These are phyloP conservation scores for Aleiodes sp. DNA, from an alignment of 1,140 invertebrate genomes.

Conservation along the genomic window DNA sequence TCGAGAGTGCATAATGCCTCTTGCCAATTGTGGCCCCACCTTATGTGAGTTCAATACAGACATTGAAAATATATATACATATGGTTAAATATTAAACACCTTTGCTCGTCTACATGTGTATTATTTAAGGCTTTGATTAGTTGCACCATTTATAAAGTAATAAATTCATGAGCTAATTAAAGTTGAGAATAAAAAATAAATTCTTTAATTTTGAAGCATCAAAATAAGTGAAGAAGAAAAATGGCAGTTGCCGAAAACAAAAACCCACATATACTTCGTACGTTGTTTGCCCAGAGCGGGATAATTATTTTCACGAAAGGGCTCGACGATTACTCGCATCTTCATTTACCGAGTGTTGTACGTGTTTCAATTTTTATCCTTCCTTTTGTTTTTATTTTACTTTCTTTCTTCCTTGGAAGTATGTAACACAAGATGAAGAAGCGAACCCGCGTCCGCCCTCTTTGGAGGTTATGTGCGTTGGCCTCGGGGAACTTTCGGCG, in stretches of 20 bases:
- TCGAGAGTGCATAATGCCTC: not conserved
- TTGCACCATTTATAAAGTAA: slow-evolving; percentile 1
- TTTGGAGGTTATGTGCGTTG: slow-evolving; percentile 39
- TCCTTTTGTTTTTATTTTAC: slow-evolving; percentile 36
- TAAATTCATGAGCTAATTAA: not conserved
- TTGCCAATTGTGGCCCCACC: not conserved
- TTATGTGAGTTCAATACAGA: slow-evolving; percentile 13
- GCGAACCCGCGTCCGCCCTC: slow-evolving; percentile 40
- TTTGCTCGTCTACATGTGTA: not conserved
- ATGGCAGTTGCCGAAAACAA: slow-evolving; percentile 1
- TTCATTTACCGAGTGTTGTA: slow-evolving; percentile 50
- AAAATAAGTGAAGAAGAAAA: slow-evolving; percentile 18
- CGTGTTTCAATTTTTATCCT: slow-evolving; percentile 35
- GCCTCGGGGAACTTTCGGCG: slow-evolving; percentile 42
- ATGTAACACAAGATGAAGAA: slow-evolving; percentile 12
- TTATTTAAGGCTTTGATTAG: not conserved
- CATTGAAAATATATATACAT: slow-evolving; percentile 6
- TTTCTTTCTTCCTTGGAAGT: not conserved
- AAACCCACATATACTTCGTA: not conserved
- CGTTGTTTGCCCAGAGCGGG: slow-evolving; percentile 46
- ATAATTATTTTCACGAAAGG: slow-evolving; percentile 55
- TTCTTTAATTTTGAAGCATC: not conserved
- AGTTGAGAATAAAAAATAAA: not conserved
- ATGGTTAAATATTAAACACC: slow-evolving; percentile 3
- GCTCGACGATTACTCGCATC: slow-evolving; percentile 53